These are phyloP conservation scores for Darevskia nairensis DNA, from an alignment of 2,797 vertebrate genomes.

Conservation along the genomic window DNA sequence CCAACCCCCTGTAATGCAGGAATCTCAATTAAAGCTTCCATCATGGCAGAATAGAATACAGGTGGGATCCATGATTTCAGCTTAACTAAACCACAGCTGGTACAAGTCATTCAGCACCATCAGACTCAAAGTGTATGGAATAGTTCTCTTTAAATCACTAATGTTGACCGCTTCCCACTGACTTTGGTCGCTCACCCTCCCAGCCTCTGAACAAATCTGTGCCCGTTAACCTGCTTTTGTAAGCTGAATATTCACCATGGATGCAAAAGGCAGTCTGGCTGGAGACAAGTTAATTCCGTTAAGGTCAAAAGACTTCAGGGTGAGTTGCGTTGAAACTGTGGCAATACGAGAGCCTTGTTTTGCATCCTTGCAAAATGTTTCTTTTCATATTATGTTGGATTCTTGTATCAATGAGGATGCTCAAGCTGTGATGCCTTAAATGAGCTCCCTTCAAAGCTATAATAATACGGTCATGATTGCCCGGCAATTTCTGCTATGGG, in stretches of 20 bases:
- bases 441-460: conserved; percentile 29
- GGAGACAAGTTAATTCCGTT: neutral
- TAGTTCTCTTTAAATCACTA: neutral
- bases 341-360: neutral
- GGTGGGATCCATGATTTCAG: no score
- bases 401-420: neutral
- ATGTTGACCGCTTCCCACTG: neutral
- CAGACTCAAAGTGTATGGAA: neutral
- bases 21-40: no score
- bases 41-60: neutral
- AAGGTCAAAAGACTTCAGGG: neutral
- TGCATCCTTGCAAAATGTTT: conserved; percentile 33
- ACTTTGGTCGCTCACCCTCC: neutral
- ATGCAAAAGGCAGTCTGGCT: neutral
- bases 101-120: neutral
- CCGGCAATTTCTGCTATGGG: conserved; percentile 28
- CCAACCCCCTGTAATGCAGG: no score
- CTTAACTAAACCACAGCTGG: neutral
- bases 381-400: conserved; percentile 5
- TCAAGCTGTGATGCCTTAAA: conserved; percentile 21
- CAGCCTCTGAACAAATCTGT: neutral
- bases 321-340: neutral
- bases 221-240: neutral
- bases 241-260: neutral
- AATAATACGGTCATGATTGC: conserved; percentile 35